These are phyloP conservation scores for Lycaon pictus DNA, from an alignment of 2,113 vertebrate genomes.

Conservation along the genomic window DNA sequence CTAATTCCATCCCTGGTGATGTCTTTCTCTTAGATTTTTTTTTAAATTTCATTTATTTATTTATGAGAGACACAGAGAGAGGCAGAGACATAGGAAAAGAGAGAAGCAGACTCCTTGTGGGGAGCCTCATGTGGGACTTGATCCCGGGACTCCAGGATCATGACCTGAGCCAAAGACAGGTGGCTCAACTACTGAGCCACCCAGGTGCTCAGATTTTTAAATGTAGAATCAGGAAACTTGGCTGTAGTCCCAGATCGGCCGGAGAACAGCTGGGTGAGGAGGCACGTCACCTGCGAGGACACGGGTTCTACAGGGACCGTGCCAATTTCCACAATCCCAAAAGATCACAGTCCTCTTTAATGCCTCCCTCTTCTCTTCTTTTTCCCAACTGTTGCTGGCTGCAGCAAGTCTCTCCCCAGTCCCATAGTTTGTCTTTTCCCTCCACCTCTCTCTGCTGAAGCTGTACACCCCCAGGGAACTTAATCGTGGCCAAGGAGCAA, in stretches of 20 bases:
- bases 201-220: neutral
- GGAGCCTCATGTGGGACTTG: too few species aligned
- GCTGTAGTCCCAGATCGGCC: neutral
- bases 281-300: neutral
- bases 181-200: too few species aligned
- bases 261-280: neutral
- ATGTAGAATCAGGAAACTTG: neutral
- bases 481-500: neutral
- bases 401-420: neutral
- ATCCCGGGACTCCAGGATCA: too few species aligned
- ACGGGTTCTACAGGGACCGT: rapidly evolving
- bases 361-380: neutral
- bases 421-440: neutral
- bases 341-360: neutral
- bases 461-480: neutral
- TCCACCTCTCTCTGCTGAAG: neutral
- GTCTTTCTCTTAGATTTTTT: neutral
- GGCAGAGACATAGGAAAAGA: too few species aligned
- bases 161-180: too few species aligned
- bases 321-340: neutral
- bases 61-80: too few species aligned
- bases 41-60: neutral
- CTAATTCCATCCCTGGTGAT: neutral
- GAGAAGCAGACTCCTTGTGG: too few species aligned
- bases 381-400: neutral